Conservation (phyloP, 2,888 invertebrate species). For the Pterobdella sp. region DNA sequence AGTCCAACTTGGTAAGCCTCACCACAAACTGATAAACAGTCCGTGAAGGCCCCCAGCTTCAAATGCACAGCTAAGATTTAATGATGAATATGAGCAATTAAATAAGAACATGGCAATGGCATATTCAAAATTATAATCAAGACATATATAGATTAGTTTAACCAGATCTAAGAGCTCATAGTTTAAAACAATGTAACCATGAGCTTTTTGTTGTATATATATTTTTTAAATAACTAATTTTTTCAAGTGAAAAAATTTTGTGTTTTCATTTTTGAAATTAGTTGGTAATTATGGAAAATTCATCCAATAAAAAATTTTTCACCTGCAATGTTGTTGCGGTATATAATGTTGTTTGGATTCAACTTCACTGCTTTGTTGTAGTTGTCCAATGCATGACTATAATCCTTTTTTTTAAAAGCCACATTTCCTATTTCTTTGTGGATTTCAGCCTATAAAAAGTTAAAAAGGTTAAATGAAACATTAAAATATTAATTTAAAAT, state of each 20-base stretch:
- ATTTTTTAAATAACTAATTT: too few relatives aligned
- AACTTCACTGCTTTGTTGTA: constrained; percentile 81
- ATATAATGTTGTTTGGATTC: constrained; percentile 85
- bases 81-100: too few relatives aligned
- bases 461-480: neutral
- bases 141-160: too few relatives aligned
- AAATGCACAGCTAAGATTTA: constrained; percentile 72
- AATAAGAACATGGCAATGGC: too few relatives aligned
- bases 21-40: constrained; percentile 84
- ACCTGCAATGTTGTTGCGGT: constrained; percentile 81
- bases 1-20: constrained; percentile 88
- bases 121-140: too few relatives aligned
- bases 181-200: too few relatives aligned
- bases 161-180: too few relatives aligned
- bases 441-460: constrained; percentile 59
- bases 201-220: too few relatives aligned
- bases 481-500: too few relatives aligned
- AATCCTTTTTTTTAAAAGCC: constrained; percentile 70
- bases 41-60: constrained; percentile 82
- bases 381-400: constrained; percentile 58
- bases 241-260: neutral
- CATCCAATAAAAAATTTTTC: constrained; percentile 8
- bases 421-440: constrained; percentile 87
- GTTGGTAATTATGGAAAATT: neutral
- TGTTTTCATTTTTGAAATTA: neutral